A percentile compares a stretch with the other conserved stretches of the same genome.
Conservation (phyloP, 2,113 vertebrate genomes). For the Narcine bancroftii region DNA sequence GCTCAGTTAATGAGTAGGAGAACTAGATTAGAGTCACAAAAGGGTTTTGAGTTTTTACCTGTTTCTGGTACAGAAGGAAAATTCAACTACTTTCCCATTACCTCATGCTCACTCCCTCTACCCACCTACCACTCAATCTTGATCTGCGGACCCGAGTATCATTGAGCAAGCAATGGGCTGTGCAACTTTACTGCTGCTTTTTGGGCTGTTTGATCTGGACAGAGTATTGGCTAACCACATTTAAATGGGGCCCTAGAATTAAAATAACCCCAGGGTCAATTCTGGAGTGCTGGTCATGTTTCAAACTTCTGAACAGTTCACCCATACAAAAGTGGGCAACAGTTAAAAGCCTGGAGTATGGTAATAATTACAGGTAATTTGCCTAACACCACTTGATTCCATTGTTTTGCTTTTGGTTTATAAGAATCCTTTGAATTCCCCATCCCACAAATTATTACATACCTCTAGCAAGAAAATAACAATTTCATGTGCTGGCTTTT, state of each 20-base stretch:
- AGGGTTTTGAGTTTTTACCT: neutral
- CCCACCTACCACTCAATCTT: too few relatives aligned
- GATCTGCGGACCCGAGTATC: too few relatives aligned
- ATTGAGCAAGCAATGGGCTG: neutral
- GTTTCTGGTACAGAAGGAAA: neutral
- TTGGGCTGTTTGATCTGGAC: neutral
- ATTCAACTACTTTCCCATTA: neutral
- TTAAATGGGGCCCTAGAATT: neutral
- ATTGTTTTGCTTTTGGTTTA: neutral
- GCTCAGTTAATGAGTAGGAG: neutral
- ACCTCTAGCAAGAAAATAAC: neutral
- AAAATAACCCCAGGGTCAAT: neutral
- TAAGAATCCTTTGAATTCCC: neutral
- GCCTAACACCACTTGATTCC: neutral
- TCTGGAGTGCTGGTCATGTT: neutral
- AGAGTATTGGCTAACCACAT: neutral
- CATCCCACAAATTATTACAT: neutral
- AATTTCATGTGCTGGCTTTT: neutral
- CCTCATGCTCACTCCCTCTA: neutral
- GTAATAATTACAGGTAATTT: neutral
- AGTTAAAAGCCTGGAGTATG: neutral
- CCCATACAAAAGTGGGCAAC: neutral
- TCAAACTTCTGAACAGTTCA: neutral
- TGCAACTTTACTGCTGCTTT: neutral
- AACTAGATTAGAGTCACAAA: neutral